These are phyloP conservation scores for Erythrocercus mccallii DNA, from an alignment of 2,113 vertebrate species.

Conservation along the genomic window DNA sequence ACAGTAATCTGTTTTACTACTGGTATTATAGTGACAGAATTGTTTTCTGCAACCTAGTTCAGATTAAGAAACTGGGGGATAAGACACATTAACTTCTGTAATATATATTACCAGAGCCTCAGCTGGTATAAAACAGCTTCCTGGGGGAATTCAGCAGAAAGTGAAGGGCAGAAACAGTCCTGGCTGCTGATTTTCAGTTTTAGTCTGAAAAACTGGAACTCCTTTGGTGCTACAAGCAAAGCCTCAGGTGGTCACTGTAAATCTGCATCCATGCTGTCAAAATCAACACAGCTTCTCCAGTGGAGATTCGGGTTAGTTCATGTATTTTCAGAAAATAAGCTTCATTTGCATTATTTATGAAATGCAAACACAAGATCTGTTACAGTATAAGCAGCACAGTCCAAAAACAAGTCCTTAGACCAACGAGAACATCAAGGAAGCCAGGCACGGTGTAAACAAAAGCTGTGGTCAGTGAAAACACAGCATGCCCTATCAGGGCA, in stretches of 20 bases:
- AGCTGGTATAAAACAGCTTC: conserved; percentile 5
- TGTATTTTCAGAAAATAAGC: not conserved
- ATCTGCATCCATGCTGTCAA: not conserved
- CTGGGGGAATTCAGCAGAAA: conserved; percentile 1
- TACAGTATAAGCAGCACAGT: not conserved
- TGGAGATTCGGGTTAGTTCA: not conserved
- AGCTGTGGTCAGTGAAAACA: not conserved
- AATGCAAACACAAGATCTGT: not conserved
- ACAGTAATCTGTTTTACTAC: conserved; percentile 56
- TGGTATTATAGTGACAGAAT: conserved; percentile 33
- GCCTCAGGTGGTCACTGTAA: conserved; percentile 7
- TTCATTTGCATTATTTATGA: not conserved
- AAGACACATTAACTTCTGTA: conserved; percentile 40
- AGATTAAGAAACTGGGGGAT: conserved; percentile 50
- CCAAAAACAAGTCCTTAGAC: not conserved
- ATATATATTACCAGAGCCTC: conserved; percentile 14
- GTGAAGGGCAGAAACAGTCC: not conserved
- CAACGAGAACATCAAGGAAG: not conserved
- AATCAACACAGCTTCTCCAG: not conserved
- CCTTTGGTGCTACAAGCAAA: not conserved
- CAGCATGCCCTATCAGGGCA: not conserved
- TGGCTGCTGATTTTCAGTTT: not conserved
- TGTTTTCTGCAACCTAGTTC: conserved; percentile 47
- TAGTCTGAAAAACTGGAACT: not conserved
- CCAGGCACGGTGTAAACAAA: not conserved